Conservation (phyloP, 2,888 invertebrate species). For the Hydrotaea diabolus region DNA sequence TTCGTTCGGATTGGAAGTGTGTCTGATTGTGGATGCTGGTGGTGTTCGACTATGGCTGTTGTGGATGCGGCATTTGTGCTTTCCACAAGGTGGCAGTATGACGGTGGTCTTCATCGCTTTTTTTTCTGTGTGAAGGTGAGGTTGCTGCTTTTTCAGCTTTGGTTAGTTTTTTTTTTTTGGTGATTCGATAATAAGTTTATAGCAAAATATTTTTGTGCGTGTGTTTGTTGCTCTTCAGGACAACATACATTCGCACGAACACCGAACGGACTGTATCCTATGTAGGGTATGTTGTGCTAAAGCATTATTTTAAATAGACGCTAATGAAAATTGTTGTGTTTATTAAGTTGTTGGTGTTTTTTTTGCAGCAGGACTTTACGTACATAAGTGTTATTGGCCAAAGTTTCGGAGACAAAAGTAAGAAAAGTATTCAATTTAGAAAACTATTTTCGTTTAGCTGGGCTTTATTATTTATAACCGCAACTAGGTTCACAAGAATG, state of each 20-base stretch:
- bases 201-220: constrained; percentile 48
- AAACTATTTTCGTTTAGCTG: no score
- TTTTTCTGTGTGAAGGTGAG: constrained; percentile 51
- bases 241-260: neutral
- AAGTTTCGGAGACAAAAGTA: constrained; percentile 50
- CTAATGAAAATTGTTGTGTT: constrained; percentile 66
- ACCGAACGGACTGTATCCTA: neutral
- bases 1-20: neutral
- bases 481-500: no score
- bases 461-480: no score
- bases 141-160: constrained; percentile 40
- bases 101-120: constrained; percentile 38
- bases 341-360: constrained; percentile 64
- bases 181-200: constrained; percentile 66
- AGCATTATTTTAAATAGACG: constrained; percentile 50
- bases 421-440: neutral
- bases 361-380: constrained; percentile 56
- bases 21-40: constrained; percentile 25
- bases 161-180: constrained; percentile 50
- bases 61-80: constrained; percentile 50
- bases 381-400: constrained; percentile 41
- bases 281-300: constrained; percentile 42
- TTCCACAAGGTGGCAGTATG: constrained; percentile 44
- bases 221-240: constrained; percentile 29
- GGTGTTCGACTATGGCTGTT: neutral